phyloP scores from a whole-genome alignment of 2,888 invertebrate genomes.

The Sarcophaga variegata region DNA sequence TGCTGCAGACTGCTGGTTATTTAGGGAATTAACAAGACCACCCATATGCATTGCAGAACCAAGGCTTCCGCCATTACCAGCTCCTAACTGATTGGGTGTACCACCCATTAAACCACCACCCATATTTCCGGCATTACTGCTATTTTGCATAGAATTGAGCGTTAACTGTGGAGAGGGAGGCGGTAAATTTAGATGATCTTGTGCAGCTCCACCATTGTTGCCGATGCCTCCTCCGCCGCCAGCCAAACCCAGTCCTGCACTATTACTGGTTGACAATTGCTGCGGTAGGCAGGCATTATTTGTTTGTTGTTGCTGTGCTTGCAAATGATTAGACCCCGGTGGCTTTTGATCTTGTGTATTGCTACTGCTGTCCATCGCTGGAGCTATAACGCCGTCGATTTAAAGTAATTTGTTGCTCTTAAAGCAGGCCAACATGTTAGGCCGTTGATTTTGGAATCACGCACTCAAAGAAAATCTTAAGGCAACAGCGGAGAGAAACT shows the following conservation, averaged over 20 bases:
- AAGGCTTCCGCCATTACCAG: constrained; percentile 58
- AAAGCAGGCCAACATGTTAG: constrained; percentile 64
- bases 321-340: constrained; percentile 64
- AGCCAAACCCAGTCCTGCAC: constrained; percentile 38
- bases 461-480: constrained; percentile 17
- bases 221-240: constrained; percentile 13
- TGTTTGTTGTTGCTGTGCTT: constrained; percentile 18
- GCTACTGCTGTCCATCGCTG: constrained; percentile 65
- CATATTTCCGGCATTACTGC: constrained; percentile 65
- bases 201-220: constrained; percentile 1
- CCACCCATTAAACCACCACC: constrained; percentile 50
- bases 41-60: constrained; percentile 11
- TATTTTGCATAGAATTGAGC: constrained; percentile 59
- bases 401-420: constrained; percentile 61
- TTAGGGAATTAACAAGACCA: constrained; percentile 26
- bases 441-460: constrained; percentile 45
- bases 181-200: constrained; percentile 73
- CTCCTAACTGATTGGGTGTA: constrained; percentile 60
- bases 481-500: not conserved
- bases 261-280: constrained; percentile 52
- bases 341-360: constrained; percentile 64
- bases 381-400: constrained; percentile 42
- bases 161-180: constrained; percentile 74
- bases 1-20: constrained; percentile 55
- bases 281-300: constrained; percentile 53